phyloP scores from a whole-genome alignment of 2,888 invertebrate genomes.

The Pyrgus malvae region DNA sequence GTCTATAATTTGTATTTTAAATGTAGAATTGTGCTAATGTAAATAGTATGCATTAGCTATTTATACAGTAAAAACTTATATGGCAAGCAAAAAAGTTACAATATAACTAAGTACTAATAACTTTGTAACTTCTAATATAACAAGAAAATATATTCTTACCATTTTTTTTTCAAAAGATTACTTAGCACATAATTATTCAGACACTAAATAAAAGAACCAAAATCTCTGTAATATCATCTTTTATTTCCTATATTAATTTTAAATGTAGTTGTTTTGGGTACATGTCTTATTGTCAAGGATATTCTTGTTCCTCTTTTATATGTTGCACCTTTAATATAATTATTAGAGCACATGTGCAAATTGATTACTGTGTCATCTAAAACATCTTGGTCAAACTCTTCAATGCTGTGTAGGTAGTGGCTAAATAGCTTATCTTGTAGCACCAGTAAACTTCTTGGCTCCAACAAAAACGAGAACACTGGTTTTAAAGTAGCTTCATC shows the following conservation, averaged over 20 bases:
- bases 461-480: constrained; percentile 89
- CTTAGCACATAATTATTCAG: too few relatives aligned
- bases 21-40: background rate
- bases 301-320: constrained; percentile 87
- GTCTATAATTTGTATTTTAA: background rate
- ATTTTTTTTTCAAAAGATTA: too few relatives aligned
- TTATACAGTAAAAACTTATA: too few relatives aligned
- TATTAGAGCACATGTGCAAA: constrained; percentile 82
- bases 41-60: too few relatives aligned
- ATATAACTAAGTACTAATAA: too few relatives aligned
- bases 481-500: constrained; percentile 53
- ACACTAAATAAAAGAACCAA: background rate
- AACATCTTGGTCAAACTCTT: constrained; percentile 85
- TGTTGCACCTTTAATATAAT: constrained; percentile 78
- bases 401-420: constrained; percentile 93
- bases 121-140: too few relatives aligned
- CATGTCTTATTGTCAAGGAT: constrained; percentile 96
- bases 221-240: constrained; percentile 41
- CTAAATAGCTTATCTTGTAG: constrained; percentile 91
- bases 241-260: constrained; percentile 84
- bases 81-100: too few relatives aligned
- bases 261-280: constrained; percentile 92
- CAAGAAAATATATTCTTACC: background rate
- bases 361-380: constrained; percentile 84
- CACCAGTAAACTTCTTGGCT: constrained; percentile 93